Percentiles rank a stretch among this genome's conserved stretches.
Conservation (phyloP, 2,888 invertebrate species). For the Ommatoiulus sabulosus region DNA sequence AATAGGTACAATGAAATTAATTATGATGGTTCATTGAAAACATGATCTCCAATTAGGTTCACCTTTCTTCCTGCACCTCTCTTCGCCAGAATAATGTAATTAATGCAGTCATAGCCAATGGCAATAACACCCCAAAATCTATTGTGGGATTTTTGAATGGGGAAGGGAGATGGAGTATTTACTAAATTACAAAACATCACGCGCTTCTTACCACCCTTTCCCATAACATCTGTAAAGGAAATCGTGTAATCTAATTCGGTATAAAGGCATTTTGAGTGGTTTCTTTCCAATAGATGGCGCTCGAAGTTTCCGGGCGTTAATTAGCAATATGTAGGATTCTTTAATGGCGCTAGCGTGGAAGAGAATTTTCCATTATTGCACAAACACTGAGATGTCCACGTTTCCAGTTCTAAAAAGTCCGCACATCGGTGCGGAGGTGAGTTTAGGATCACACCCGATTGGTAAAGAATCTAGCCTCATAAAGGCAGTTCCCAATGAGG, state of each 20-base stretch:
- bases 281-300: background rate
- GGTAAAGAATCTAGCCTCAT: too few species aligned
- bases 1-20: conserved; percentile 9
- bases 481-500: background rate
- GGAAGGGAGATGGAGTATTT: background rate
- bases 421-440: too few species aligned
- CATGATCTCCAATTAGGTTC: conserved; percentile 1
- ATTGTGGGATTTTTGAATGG: conserved; percentile 1
- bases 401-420: too few species aligned
- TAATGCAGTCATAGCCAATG: background rate
- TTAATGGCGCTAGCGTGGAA: background rate
- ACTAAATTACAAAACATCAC: background rate
- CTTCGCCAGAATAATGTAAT: background rate
- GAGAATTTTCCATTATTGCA: too few species aligned
- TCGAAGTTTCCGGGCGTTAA: background rate
- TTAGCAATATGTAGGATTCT: background rate
- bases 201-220: background rate
- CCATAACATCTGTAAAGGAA: background rate
- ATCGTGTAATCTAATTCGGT: background rate
- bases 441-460: too few species aligned
- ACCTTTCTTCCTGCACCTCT: background rate
- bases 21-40: background rate
- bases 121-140: background rate
- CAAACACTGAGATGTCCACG: too few species aligned
- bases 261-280: background rate